Evolutionary conservation across 2,797 vertebrate species (phyloP).

Genomic region (Aselliscus stoliczkanus): DNA sequence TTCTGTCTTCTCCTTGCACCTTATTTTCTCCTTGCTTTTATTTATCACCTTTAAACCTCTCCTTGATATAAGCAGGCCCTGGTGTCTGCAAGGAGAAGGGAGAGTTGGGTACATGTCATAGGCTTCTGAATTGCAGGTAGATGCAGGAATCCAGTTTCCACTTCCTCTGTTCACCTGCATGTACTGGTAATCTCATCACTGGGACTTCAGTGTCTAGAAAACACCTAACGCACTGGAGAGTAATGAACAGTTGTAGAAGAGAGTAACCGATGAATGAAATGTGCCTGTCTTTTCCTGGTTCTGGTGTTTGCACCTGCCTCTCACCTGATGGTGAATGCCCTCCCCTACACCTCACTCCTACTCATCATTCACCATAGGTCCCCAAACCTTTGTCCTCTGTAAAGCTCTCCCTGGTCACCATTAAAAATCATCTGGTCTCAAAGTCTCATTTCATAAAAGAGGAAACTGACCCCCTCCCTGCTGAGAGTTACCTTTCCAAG

Average conservation of each 20-base stretch:
- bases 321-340: neutral
- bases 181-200: neutral
- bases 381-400: neutral
- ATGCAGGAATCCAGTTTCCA: neutral
- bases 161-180: accelerated
- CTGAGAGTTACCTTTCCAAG: neutral
- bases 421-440: neutral
- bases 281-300: neutral
- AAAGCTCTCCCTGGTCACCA: neutral
- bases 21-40: conserved; percentile 41
- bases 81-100: neutral
- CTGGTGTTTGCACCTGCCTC: neutral
- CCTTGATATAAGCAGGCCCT: neutral
- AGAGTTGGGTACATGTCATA: neutral
- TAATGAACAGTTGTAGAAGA: neutral
- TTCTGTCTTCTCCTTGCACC: conserved; percentile 45
- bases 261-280: neutral
- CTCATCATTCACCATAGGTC: neutral
- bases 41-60: conserved; percentile 56
- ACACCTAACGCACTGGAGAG: neutral
- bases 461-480: neutral
- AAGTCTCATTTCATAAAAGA: neutral
- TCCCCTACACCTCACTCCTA: neutral
- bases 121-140: neutral
- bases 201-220: neutral